Evolutionary conservation across 2,797 vertebrate species (phyloP).

Genomic region (Macroramphosus scolopax): DNA sequence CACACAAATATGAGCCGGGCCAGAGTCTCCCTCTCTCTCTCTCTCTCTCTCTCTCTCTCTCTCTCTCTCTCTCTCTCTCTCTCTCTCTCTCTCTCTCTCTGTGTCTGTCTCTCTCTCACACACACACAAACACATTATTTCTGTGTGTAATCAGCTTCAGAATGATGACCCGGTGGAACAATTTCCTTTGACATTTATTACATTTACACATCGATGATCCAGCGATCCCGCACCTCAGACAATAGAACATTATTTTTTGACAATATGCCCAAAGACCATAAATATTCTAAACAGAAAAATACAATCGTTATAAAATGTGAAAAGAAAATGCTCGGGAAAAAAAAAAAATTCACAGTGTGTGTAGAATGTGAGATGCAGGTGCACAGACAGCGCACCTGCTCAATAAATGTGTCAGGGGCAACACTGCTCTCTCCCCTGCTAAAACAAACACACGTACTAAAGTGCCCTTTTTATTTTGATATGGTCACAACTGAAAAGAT

Average conservation of each 20-base stretch:
- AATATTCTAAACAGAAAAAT: constrained; percentile 11
- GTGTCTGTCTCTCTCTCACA: constrained; percentile 10
- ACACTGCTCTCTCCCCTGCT: not conserved
- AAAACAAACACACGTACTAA: constrained; percentile 24
- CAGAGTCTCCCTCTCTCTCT: no score
- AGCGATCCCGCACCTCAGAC: constrained; percentile 7
- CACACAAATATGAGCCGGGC: no score
- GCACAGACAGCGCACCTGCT: constrained; percentile 8
- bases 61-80: no score
- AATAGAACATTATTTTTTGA: not conserved
- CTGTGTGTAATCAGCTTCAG: not conserved
- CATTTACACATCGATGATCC: constrained; percentile 1
- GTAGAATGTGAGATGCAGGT: constrained; percentile 2
- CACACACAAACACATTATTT: constrained; percentile 9
- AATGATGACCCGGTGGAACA: not conserved
- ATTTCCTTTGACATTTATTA: constrained; percentile 20
- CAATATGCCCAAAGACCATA: constrained; percentile 10
- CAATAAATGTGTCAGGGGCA: constrained; percentile 1
- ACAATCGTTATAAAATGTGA: not conserved
- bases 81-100: constrained; percentile 11
- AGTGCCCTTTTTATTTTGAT: constrained; percentile 20
- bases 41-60: no score
- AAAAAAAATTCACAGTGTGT: constrained; percentile 28
- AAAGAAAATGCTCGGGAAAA: constrained; percentile 6
- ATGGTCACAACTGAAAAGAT: constrained; percentile 13